Base-by-base conservation (phyloP, 2,888 invertebrate species). In the Galerucella nymphaeae region DNA sequence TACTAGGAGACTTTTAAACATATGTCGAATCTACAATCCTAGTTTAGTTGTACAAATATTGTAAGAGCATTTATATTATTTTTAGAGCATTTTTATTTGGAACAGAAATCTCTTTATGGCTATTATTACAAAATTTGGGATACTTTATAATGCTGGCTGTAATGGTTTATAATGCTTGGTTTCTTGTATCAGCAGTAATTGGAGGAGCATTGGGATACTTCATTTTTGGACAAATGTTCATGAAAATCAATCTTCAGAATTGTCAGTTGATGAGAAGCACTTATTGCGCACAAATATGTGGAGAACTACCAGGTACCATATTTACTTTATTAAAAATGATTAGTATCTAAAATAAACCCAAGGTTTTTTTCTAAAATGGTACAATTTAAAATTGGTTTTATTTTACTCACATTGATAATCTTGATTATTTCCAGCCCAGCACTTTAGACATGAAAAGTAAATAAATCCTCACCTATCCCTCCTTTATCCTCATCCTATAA, bases 81-180 rank as follows among this genome's bases (percentile, higher is more conserved):
- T 85, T 75, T 66, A 87, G 86, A 78, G 77, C 82, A 42, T 59
- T 82, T 16, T 77, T 85, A 61, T 83, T 84, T 76, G 79, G 83
- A 11, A 80, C 83, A 66, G 86, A 87, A 73, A 77, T 84, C 6
- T 79, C 83, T 20, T 72, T 86, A 72, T 87, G 86, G 87, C 74
- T 86, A 45, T 69, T 81, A 41, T 76, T 86, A 38, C 85, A 85
- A 79, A 86, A 89, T 75, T 87, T 93, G 62, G 92, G 92, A 38
- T 93, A 93, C 85, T 83, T 93, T 66, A 87, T 93, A 38, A 93
- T 93, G 93, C 84, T 93, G 76, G 89, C 90, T 38, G 91, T 93
- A n/a, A 93, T 93, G 93, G 84, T 91, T 14, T 93, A 90, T 86
- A 93, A 93, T 85, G 91, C 89, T 38, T 92, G 93, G 81, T 85